Evolutionary conservation across 2,797 vertebrate genomes (phyloP).

Genomic region (Spinibarbus caldwelli): DNA sequence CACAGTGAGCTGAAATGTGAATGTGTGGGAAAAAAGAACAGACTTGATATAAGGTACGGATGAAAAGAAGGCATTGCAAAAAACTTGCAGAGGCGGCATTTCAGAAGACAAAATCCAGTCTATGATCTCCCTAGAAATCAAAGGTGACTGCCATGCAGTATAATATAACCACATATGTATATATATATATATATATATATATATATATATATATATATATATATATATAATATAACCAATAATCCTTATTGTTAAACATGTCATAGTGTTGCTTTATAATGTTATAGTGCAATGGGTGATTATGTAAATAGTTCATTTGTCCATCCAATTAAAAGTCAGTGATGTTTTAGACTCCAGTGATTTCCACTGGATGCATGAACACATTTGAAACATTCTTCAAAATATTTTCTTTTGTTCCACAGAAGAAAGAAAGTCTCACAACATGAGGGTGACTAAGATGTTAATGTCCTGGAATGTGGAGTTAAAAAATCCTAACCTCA

Average conservation of each 20-base stretch:
- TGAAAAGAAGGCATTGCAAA: conserved; percentile 31
- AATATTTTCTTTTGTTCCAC: background rate
- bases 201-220: too few species aligned
- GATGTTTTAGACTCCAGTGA: background rate
- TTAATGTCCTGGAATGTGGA: too few species aligned
- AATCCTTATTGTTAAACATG: too few species aligned
- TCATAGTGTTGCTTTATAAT: background rate
- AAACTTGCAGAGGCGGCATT: conserved; percentile 45
- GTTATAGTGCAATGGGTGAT: background rate
- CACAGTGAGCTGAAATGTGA: background rate
- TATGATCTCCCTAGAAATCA: conserved; percentile 45
- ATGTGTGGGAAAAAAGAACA: conserved; percentile 24
- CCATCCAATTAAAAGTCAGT: background rate
- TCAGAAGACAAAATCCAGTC: background rate
- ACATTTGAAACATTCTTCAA: background rate
- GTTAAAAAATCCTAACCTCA: too few species aligned
- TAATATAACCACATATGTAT: background rate
- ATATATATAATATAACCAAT: too few species aligned
- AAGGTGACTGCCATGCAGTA: background rate
- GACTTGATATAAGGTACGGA: background rate
- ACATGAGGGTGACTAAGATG: too few species aligned
- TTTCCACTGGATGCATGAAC: background rate
- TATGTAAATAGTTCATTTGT: background rate
- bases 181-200: too few species aligned
- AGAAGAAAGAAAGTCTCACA: too few species aligned